A percentile compares a stretch with the other conserved stretches of the same genome.
These are phyloP conservation scores for Dicrurus megarhynchus DNA, from an alignment of 2,113 vertebrate genomes.

Conservation along the genomic window DNA sequence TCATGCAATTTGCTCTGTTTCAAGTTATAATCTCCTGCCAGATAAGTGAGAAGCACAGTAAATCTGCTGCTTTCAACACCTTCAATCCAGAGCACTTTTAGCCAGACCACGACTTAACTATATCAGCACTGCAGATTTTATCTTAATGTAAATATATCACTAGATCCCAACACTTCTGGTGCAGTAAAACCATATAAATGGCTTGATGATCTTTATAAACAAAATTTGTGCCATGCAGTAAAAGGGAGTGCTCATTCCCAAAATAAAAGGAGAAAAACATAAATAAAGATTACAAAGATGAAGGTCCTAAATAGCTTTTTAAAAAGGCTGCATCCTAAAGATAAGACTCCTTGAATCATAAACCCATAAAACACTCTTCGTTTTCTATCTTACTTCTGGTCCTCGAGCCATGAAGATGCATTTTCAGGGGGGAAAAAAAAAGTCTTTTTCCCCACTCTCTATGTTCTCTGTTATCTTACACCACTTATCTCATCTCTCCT, in stretches of 20 bases:
- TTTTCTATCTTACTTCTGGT: neutral
- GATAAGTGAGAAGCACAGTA: neutral
- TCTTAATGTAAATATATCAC: neutral
- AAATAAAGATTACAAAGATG: neutral
- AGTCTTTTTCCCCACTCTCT: neutral
- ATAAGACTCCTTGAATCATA: neutral
- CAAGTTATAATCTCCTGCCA: neutral
- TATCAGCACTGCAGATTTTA: neutral
- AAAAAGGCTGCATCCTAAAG: neutral
- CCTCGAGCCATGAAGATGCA: neutral
- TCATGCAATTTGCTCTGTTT: neutral
- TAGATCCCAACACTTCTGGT: neutral
- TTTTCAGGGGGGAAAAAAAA: neutral
- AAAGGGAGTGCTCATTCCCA: neutral
- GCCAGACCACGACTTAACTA: neutral
- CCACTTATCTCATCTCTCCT: neutral
- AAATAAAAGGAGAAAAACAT: neutral
- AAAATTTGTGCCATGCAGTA: neutral
- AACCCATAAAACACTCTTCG: neutral
- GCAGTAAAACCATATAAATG: neutral
- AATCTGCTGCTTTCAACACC: slow-evolving; percentile 32
- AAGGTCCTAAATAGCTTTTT: neutral
- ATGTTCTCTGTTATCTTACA: neutral
- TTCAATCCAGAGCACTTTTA: neutral
- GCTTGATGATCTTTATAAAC: neutral